Base-by-base conservation (phyloP, 1,140 invertebrate species). In the Riptortus pedestris region DNA sequence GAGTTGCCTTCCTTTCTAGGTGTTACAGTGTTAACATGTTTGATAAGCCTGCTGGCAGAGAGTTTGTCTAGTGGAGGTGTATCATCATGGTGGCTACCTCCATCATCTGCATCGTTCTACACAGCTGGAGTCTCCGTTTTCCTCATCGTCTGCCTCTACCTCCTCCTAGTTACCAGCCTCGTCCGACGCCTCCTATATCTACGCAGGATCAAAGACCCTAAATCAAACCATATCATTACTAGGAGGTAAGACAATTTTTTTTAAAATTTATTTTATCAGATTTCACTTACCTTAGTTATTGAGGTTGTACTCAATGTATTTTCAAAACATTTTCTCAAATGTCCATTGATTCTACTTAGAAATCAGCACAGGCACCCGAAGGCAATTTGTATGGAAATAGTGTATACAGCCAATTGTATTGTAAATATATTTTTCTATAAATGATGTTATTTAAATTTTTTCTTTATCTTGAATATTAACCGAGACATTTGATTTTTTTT, bases 21-120 rank as follows among this genome's bases (percentile, higher is more conserved):
- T 2, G 4, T 55, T 0, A 24, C 51, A 26, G 3, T 55, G 4
- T 26, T 55, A 24, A 20, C 51, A 24, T 55, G 51, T 14, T 55
- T 55, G 24, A 55, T 55, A 7, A 55, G 51, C 22, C 12, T 18
- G 24, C 12, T 24, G 0, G 51, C 51, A 9, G 51, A 55, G 12
- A 24, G 18, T 24, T 55, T 24, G 14, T 24, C 51, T 9, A 12
- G 22, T 14, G 26, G 14, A 26, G 3, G 16, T 24, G 26, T 11
- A 4, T 24, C 2, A 55, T 27, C 80, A 2, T 83, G 81, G 81
- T 82, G 80, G 81, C 68, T 83, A 64, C 74, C 79, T 29, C 73
- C 72, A 27, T 78, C 76, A 12, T 78, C 77, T n/a, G 73, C 78
- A 24, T 75, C 79, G 14, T 81, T 81, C 68, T 80, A 79, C 68